Evolutionary conservation across 2,888 invertebrate species (phyloP).

Genomic region (Pasiphila rectangulata): DNA sequence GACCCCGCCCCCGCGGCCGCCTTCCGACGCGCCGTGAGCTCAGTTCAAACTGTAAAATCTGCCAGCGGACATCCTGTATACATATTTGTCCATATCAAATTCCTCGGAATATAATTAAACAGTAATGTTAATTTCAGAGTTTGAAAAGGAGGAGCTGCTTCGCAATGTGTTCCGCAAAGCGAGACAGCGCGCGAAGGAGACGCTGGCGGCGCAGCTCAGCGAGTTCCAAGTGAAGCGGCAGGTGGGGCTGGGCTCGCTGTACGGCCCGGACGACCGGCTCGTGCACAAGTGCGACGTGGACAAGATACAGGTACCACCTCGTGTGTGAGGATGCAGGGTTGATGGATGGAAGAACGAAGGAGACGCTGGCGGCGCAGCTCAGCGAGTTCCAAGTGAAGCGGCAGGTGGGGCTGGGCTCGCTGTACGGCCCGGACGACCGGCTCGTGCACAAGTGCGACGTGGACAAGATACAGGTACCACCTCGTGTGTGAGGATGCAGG

Average conservation of each 20-base stretch:
- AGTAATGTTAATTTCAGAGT: constrained; percentile 81
- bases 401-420: constrained; percentile 92
- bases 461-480: constrained; percentile 72
- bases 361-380: constrained; percentile 89
- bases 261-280: constrained; percentile 91
- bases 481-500: no score
- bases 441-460: constrained; percentile 89
- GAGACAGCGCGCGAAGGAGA: constrained; percentile 90
- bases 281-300: constrained; percentile 90
- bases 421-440: constrained; percentile 93
- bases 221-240: constrained; percentile 94
- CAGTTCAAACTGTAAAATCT: no score
- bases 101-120: no score
- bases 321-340: no score
- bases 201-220: constrained; percentile 88
- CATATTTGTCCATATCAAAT: no score
- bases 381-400: constrained; percentile 93
- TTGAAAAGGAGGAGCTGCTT: constrained; percentile 93
- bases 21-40: no score
- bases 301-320: constrained; percentile 45
- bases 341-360: no score
- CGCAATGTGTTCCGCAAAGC: constrained; percentile 95
- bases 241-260: constrained; percentile 93
- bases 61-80: no score
- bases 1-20: no score